These are phyloP conservation scores for Nebria salina DNA, from an alignment of 2,888 invertebrate genomes.

Conservation along the genomic window DNA sequence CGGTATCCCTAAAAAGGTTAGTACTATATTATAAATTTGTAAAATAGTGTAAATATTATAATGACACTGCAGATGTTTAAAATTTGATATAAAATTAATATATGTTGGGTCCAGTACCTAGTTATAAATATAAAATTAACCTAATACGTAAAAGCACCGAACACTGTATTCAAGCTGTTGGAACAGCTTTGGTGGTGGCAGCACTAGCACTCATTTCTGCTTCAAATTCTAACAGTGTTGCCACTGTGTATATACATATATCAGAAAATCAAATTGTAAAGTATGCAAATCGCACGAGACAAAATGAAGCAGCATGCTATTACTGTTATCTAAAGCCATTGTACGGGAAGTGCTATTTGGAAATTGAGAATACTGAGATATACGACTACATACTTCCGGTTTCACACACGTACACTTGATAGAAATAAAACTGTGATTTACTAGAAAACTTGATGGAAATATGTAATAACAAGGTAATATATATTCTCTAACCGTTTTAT, in stretches of 20 bases:
- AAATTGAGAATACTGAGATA: constrained; percentile 14
- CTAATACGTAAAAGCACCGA: too few species aligned
- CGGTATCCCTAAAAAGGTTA: too few species aligned
- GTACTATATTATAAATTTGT: too few species aligned
- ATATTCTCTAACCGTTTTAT: not conserved
- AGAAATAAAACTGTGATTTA: too few species aligned
- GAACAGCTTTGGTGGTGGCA: not conserved
- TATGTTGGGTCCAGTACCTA: too few species aligned
- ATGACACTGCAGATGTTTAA: too few species aligned
- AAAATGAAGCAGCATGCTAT: constrained; percentile 3
- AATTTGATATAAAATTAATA: too few species aligned
- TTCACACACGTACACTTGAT: not conserved
- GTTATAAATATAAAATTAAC: too few species aligned
- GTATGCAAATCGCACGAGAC: constrained; percentile 7
- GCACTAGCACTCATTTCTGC: not conserved
- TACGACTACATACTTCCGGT: not conserved
- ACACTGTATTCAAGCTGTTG: too few species aligned
- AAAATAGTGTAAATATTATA: too few species aligned
- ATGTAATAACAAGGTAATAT: too few species aligned
- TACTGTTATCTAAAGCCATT: not conserved
- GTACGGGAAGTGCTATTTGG: not conserved
- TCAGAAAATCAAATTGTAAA: constrained; percentile 7
- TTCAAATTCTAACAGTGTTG: not conserved
- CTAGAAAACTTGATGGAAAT: too few species aligned
- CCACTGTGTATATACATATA: not conserved